Evolutionary conservation across 2,797 vertebrate species (phyloP).

Genomic region (Schizopygopsis pylzovi): DNA sequence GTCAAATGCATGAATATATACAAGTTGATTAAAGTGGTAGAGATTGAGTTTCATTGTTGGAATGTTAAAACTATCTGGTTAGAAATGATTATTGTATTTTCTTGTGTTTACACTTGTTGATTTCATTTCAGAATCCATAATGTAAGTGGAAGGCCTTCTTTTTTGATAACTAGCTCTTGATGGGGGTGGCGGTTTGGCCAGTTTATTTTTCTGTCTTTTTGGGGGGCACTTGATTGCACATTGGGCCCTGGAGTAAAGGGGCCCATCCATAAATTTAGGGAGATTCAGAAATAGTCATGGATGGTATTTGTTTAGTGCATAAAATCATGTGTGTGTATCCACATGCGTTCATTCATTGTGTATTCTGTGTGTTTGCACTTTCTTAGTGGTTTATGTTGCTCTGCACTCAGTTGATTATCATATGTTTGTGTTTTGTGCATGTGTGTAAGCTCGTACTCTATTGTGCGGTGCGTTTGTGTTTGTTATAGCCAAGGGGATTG

Average conservation of each 20-base stretch:
- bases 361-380: not conserved
- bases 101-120: conserved; percentile 14
- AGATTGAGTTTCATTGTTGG: not conserved
- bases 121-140: not conserved
- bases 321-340: not conserved
- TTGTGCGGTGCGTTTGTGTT: conserved; percentile 26
- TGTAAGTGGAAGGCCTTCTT: conserved; percentile 7
- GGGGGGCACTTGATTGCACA: not conserved
- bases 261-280: not conserved
- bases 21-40: not conserved
- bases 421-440: not conserved
- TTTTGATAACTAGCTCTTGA: conserved; percentile 17
- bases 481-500: conserved; percentile 22
- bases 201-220: conserved; percentile 3
- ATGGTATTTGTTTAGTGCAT: conserved; percentile 10
- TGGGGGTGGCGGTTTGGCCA: not conserved
- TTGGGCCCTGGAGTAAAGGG: not conserved
- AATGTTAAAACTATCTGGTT: not conserved
- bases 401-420: conserved; percentile 2
- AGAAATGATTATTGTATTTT: conserved; percentile 2
- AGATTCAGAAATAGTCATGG: not conserved
- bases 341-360: not conserved
- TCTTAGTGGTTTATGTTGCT: not conserved
- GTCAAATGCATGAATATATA: not conserved
- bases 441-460: not conserved